A percentile compares a stretch with the other conserved stretches of the same genome.
Conservation (phyloP, 2,113 vertebrate genomes). For the Hydrolagus affinis region DNA sequence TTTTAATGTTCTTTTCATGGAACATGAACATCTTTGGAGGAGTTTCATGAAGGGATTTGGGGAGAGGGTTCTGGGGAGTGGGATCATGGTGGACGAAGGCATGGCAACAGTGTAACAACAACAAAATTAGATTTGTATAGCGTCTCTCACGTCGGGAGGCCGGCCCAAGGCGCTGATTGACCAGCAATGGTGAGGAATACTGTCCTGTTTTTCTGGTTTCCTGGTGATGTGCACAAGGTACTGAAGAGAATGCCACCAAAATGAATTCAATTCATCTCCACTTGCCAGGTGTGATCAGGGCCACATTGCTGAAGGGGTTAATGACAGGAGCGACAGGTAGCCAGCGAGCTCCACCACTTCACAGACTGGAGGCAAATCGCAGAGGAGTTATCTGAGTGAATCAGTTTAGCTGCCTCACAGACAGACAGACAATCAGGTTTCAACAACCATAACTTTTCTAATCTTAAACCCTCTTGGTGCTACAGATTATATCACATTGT, state of each 20-base stretch:
- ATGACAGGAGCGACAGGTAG: neutral
- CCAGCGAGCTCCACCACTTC: neutral
- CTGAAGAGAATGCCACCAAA: neutral
- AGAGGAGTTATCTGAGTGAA: neutral
- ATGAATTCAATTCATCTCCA: neutral
- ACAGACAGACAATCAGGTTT: slow-evolving; percentile 13
- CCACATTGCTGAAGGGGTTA: neutral
- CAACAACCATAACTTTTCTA: neutral
- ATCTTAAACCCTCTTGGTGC: slow-evolving; percentile 6
- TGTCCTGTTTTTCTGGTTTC: too few relatives aligned
- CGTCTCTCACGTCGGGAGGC: too few relatives aligned
- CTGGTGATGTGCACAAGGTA: too few relatives aligned
- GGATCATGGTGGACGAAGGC: too few relatives aligned
- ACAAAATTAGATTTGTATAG: too few relatives aligned
- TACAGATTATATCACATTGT: neutral
- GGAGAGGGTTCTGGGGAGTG: too few relatives aligned
- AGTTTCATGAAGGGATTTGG: too few relatives aligned
- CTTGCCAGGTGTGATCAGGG: neutral
- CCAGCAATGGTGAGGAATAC: too few relatives aligned
- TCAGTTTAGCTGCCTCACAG: neutral
- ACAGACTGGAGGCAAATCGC: neutral
- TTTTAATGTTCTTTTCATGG: too few relatives aligned
- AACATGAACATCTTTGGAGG: too few relatives aligned
- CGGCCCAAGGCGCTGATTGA: too few relatives aligned
- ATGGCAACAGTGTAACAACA: too few relatives aligned